Conservation (phyloP, 1,140 invertebrate species). For the Heterodera schachtii region DNA sequence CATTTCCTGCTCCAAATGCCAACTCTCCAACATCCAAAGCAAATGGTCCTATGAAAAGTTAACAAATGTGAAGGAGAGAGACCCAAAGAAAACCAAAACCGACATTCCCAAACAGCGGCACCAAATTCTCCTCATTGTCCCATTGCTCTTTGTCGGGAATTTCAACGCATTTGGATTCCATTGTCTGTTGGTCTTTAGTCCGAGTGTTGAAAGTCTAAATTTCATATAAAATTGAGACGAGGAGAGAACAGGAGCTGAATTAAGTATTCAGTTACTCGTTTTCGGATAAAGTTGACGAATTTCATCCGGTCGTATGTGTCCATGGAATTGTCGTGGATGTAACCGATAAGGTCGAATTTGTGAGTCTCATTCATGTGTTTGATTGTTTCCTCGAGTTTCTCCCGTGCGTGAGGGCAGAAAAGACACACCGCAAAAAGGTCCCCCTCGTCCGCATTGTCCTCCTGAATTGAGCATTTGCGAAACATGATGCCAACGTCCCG, state of each 20-base stretch:
- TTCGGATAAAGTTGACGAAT: constrained; percentile 62
- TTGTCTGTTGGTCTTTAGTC: constrained; percentile 3
- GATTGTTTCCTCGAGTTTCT: constrained; percentile 47
- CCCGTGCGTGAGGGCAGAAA: constrained; percentile 57
- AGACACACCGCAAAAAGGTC: constrained; percentile 59
- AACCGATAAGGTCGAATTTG: constrained; percentile 56
- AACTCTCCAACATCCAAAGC: constrained; percentile 64
- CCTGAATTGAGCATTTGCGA: constrained; percentile 17
- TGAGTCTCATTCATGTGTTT: constrained; percentile 59
- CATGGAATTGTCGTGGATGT: constrained; percentile 58
- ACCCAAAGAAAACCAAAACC: neutral
- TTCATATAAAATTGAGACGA: neutral
- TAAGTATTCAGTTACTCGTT: constrained; percentile 39
- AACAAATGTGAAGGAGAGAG: constrained; percentile 33
- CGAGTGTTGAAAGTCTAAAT: constrained; percentile 33
- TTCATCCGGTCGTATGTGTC: constrained; percentile 60
- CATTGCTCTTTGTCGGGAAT: constrained; percentile 53
- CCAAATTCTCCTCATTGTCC: constrained; percentile 63
- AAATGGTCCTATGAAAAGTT: constrained; percentile 63
- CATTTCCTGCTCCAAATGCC: constrained; percentile 47
- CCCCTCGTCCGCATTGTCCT: constrained; percentile 63
- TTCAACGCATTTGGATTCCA: constrained; percentile 35
- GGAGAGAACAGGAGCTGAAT: too few species aligned
- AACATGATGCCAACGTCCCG: neutral
- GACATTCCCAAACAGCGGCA: constrained; percentile 56